These are phyloP conservation scores for Tachyglossus aculeatus DNA, from an alignment of 2,797 vertebrate genomes.

Conservation along the genomic window DNA sequence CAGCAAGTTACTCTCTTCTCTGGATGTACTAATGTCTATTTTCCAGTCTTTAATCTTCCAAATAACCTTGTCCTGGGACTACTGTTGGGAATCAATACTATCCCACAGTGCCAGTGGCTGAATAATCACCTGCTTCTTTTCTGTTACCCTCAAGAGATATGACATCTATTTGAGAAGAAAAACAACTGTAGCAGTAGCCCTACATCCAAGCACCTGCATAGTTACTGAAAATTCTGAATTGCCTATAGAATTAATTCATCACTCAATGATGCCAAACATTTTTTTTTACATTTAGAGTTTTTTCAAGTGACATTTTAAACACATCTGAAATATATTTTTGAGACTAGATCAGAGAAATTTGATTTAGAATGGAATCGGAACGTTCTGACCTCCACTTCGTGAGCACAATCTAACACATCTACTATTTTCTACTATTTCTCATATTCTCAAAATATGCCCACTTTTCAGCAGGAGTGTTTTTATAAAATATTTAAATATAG, in stretches of 20 bases:
- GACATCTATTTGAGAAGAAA: neutral
- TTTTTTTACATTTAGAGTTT: neutral
- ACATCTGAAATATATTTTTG: neutral
- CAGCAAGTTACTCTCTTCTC: too few species aligned
- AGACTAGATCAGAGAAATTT: neutral
- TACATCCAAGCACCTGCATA: neutral
- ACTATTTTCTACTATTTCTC: neutral
- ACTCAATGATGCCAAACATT: neutral
- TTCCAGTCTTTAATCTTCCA: neutral
- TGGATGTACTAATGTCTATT: too few species aligned
- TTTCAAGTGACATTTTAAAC: constrained; percentile 17
- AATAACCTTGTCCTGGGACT: neutral
- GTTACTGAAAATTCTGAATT: neutral
- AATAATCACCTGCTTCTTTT: neutral
- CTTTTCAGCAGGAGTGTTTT: neutral
- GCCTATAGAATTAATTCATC: neutral
- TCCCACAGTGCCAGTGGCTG: neutral
- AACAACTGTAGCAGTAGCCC: neutral
- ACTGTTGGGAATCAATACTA: neutral
- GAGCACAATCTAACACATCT: neutral
- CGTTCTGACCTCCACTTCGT: neutral
- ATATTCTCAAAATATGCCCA: neutral
- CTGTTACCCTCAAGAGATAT: neutral
- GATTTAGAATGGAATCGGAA: neutral
- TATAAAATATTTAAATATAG: constrained; percentile 1